A percentile compares a stretch with the other conserved stretches of the same genome.
phyloP scores from a whole-genome alignment of 2,797 vertebrate genomes.

The Vultur gryphus region DNA sequence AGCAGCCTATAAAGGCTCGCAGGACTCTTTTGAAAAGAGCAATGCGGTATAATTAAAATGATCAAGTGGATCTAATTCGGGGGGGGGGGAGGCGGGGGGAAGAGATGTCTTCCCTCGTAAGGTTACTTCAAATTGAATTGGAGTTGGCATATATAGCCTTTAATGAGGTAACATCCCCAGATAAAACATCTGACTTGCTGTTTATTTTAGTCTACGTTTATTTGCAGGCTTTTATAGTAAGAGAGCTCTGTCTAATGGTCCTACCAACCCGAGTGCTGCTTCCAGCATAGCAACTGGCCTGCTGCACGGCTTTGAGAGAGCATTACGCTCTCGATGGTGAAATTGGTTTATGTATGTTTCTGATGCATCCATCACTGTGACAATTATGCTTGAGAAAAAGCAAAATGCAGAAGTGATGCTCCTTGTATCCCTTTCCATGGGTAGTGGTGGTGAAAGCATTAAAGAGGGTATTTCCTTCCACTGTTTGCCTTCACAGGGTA shows the following conservation, averaged over 20 bases:
- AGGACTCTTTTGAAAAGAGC: constrained; percentile 59
- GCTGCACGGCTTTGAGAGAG: not conserved
- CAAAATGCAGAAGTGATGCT: not conserved
- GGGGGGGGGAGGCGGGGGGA: not conserved
- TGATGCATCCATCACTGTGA: constrained; percentile 26
- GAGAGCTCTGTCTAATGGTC: constrained; percentile 39
- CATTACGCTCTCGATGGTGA: not conserved
- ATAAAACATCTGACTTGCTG: constrained; percentile 64
- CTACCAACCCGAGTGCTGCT: not conserved
- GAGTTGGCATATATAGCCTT: constrained; percentile 62
- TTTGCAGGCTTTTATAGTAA: constrained; percentile 49
- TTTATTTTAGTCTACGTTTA: constrained; percentile 62
- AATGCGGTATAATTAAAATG: constrained; percentile 63
- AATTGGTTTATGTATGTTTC: constrained; percentile 32
- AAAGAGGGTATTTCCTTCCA: not conserved
- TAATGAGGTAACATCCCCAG: constrained; percentile 64
- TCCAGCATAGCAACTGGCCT: not conserved
- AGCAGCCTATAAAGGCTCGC: constrained; percentile 51
- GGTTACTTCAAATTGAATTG: constrained; percentile 63
- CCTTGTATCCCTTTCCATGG: not conserved
- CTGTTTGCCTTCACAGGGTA: not conserved
- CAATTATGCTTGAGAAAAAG: not conserved
- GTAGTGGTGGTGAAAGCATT: not conserved
- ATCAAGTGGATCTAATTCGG: constrained; percentile 65
- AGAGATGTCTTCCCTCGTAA: constrained; percentile 6